A percentile compares a stretch with the other conserved stretches of the same genome.
phyloP scores from a whole-genome alignment of 2,888 invertebrate genomes.

The Allolobophora icterica region DNA sequence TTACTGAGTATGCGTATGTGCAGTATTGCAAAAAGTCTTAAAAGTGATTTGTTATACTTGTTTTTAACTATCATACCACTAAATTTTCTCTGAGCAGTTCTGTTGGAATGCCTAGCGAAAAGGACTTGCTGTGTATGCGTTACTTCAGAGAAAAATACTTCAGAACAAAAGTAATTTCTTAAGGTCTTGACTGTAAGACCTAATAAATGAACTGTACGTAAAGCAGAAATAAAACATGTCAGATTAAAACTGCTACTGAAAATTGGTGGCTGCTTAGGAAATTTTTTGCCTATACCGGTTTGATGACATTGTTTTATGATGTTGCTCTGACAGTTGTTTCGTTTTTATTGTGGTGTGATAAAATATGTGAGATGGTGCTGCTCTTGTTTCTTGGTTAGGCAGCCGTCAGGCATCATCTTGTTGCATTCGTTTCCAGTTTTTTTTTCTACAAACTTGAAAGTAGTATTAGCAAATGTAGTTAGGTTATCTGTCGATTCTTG shows the following conservation, averaged over 20 bases:
- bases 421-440: slow-evolving; percentile 2
- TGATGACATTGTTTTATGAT: background rate
- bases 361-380: slow-evolving; percentile 17
- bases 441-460: slow-evolving; percentile 12
- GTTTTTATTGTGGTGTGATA: slow-evolving; percentile 17
- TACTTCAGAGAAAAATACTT: background rate
- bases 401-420: background rate
- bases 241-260: background rate
- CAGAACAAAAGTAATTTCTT: background rate
- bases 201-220: background rate
- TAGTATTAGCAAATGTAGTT: slow-evolving; percentile 6
- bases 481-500: background rate
- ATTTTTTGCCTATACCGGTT: slow-evolving; percentile 5
- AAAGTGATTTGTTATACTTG: background rate
- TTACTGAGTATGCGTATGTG: background rate
- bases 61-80: background rate
- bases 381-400: background rate
- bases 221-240: background rate
- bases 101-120: background rate
- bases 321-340: too few relatives aligned
- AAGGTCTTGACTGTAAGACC: background rate
- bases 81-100: background rate
- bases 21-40: slow-evolving; percentile 7
- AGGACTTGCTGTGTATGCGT: too few relatives aligned
- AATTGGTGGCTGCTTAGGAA: background rate